Evolutionary conservation across 2,888 invertebrate species (phyloP).

Genomic region (Tetanocera ferruginea): DNA sequence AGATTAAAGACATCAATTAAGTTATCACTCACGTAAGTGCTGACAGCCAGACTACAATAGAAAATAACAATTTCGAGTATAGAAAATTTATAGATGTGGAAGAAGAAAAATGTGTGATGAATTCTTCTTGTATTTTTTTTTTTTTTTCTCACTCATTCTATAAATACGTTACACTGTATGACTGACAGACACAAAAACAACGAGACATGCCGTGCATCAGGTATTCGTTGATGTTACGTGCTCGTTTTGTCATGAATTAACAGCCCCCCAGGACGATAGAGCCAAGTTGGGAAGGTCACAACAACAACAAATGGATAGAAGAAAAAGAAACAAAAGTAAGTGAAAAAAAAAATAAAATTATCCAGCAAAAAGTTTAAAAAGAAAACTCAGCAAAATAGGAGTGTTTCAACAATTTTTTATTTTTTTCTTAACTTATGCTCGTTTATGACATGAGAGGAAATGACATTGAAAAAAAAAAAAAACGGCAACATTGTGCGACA

Average conservation of each 20-base stretch:
- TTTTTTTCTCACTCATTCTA: too few species aligned
- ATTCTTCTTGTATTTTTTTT: too few species aligned
- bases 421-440: background rate
- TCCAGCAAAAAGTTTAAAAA: background rate
- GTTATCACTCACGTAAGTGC: background rate
- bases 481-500: background rate
- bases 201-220: background rate
- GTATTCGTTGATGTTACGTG: background rate
- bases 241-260: constrained; percentile 4
- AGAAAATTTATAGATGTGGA: too few species aligned
- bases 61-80: background rate
- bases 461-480: background rate
- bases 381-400: background rate
- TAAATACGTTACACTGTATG: too few species aligned
- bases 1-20: too few species aligned
- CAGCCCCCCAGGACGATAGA: background rate
- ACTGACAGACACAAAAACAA: background rate
- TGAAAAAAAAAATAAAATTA: background rate
- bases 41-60: background rate
- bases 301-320: background rate
- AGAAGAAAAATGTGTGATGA: too few species aligned
- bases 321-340: background rate
- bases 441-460: background rate
- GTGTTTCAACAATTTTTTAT: background rate
- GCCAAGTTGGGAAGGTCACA: background rate